A percentile compares a stretch with the other conserved stretches of the same genome.
phyloP scores from a whole-genome alignment of 2,797 vertebrate genomes.

The Chelidonichthys spinosus region DNA sequence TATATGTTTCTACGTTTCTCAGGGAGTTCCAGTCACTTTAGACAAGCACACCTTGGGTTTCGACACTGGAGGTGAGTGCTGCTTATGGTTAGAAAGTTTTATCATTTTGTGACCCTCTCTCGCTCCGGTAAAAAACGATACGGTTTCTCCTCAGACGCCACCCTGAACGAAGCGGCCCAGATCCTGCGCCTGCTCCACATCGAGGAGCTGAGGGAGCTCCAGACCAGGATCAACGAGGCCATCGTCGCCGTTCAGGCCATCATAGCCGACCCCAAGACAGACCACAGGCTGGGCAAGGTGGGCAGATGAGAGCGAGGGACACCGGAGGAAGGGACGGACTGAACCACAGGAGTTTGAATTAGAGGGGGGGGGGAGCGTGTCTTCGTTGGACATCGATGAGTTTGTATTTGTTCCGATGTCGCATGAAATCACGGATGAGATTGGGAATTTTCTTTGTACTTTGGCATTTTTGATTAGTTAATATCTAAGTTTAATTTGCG shows the following conservation, averaged over 20 bases:
- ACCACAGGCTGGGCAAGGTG: slow-evolving; percentile 97
- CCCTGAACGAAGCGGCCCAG: slow-evolving; percentile 95
- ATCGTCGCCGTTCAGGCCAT: slow-evolving; percentile 98
- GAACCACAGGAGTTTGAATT: slow-evolving; percentile 35
- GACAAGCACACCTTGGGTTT: slow-evolving; percentile 96
- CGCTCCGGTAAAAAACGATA: no score
- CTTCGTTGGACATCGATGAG: slow-evolving; percentile 25
- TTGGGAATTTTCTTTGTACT: background rate
- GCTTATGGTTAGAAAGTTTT: background rate
- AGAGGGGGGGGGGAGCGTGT: slow-evolving; percentile 7
- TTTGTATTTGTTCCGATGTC: slow-evolving; percentile 24
- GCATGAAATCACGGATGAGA: slow-evolving; percentile 26
- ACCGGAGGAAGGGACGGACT: slow-evolving; percentile 21
- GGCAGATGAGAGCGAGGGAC: slow-evolving; percentile 88
- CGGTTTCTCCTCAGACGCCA: slow-evolving; percentile 85
- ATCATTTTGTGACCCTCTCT: no score
- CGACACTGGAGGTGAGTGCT: slow-evolving; percentile 94
- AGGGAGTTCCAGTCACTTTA: slow-evolving; percentile 95
- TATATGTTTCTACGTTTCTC: slow-evolving; percentile 4
- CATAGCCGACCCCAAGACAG: slow-evolving; percentile 97
- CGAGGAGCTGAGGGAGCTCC: slow-evolving; percentile 96
- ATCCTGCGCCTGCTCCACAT: slow-evolving; percentile 96
- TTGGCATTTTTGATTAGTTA: background rate
- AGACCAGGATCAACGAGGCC: slow-evolving; percentile 97
- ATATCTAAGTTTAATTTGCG: background rate